phyloP scores from a whole-genome alignment of 2,888 invertebrate species.

The Antheraea yamamai region DNA sequence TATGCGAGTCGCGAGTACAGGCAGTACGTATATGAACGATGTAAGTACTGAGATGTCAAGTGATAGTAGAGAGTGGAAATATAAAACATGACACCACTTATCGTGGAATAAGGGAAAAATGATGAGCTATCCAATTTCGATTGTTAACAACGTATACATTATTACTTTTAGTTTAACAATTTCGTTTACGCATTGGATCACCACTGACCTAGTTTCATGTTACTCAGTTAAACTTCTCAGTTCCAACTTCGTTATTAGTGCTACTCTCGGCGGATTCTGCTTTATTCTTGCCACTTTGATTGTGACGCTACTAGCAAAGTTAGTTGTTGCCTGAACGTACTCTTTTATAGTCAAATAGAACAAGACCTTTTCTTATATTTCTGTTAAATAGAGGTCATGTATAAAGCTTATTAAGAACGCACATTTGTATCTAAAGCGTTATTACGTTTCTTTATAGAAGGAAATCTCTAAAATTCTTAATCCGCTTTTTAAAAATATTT shows the following conservation, averaged over 20 bases:
- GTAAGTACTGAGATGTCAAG: too few relatives aligned
- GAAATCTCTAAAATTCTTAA: too few relatives aligned
- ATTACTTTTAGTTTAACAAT: slow-evolving; percentile 24
- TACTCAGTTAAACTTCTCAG: slow-evolving; percentile 29
- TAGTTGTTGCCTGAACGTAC: slow-evolving; percentile 1
- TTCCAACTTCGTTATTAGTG: slow-evolving; percentile 51
- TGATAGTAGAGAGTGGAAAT: too few relatives aligned
- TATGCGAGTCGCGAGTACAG: too few relatives aligned
- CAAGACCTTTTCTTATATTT: neutral
- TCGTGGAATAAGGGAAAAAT: neutral
- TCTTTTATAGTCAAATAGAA: neutral
- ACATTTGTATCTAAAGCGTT: neutral
- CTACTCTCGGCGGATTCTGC: slow-evolving; percentile 39
- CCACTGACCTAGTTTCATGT: slow-evolving; percentile 36
- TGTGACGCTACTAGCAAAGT: slow-evolving; percentile 19
- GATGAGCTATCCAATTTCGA: neutral
- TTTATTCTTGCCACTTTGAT: slow-evolving; percentile 33
- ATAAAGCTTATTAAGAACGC: neutral
- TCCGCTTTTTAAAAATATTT: too few relatives aligned
- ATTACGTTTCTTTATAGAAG: neutral
- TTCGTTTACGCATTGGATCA: slow-evolving; percentile 31
- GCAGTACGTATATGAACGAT: too few relatives aligned
- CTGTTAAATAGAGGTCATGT: neutral
- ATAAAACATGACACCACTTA: neutral
- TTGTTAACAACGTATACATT: neutral